A percentile compares a stretch with the other conserved stretches of the same genome.
Evolutionary conservation across 2,797 vertebrate genomes (phyloP).

Genomic region (Microctenopoma lineatum): DNA sequence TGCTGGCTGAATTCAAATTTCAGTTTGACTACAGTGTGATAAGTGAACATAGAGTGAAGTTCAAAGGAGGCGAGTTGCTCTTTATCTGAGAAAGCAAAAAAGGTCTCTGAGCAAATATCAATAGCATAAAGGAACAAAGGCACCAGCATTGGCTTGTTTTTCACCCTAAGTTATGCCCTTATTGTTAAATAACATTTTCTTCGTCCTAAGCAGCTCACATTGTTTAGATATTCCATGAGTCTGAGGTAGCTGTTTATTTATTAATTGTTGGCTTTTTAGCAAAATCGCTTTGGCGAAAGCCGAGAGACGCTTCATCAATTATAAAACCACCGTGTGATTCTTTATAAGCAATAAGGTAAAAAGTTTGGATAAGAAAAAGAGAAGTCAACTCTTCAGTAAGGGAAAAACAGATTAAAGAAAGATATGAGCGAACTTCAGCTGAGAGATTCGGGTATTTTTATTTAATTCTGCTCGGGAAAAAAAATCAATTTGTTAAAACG

Average conservation of each 20-base stretch:
- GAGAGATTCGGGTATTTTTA: conserved; percentile 10
- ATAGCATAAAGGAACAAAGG: conserved; percentile 45
- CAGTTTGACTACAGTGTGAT: too few species aligned
- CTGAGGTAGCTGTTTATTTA: conserved; percentile 37
- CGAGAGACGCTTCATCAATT: not conserved
- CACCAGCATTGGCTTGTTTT: conserved; percentile 13
- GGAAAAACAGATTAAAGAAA: conserved; percentile 31
- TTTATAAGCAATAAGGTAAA: conserved; percentile 13
- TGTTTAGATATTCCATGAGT: conserved; percentile 35
- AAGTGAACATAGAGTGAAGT: conserved; percentile 5
- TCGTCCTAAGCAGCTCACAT: conserved; percentile 13
- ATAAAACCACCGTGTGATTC: conserved; percentile 13
- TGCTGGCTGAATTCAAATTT: not conserved
- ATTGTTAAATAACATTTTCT: conserved; percentile 9
- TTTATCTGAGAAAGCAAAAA: conserved; percentile 23
- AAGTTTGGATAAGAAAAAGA: not conserved
- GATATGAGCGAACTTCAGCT: conserved; percentile 13
- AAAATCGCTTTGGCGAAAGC: conserved; percentile 26
- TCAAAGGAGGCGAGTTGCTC: conserved; percentile 17
- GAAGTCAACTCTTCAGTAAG: not conserved
- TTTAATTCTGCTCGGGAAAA: conserved; percentile 30
- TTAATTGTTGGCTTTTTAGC: conserved; percentile 37
- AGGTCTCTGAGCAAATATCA: conserved; percentile 31
- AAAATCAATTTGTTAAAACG: conserved; percentile 31
- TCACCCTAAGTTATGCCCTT: conserved; percentile 17